Evolutionary conservation across 2,888 invertebrate genomes (phyloP), one percentile per base, ranked within the genome.

Genomic region (Ectemnius cavifrons): DNA sequence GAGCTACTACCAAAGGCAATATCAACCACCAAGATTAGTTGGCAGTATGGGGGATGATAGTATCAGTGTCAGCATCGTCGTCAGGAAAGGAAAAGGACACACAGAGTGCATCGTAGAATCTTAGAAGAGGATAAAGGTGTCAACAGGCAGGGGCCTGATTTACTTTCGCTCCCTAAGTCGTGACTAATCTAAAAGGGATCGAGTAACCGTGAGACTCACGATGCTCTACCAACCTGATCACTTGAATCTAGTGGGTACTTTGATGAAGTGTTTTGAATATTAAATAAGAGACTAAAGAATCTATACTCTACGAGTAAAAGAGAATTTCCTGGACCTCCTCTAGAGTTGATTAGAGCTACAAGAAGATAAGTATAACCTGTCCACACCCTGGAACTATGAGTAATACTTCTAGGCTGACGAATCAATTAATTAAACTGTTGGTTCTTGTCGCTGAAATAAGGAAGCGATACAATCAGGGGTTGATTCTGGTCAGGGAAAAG

Each of bases 81-180:
- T 56, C 74, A 66, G 60, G 37, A 63, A 46, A 37, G 14, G 56
- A 20, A 27, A 63, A 60, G 16, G 46, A 45, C 62, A 28, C 16
- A 14, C 49, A 4, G 8, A 4, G 8, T 4, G 11, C n/a, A 49
- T 60, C n/a, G 46, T 70, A 68, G 62, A 70, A 77, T 80, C 73
- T 70, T 66, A 76, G 73, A 64, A 65, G 60, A 6, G 63, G 71
- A 59, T 79, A 82, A 82, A 81, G 79, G 84, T 83, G 86, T 86
- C 86, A 85, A 84, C 83, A 83, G 73, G 77, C 78, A 66, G 71
- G 72, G 73, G 73, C 64, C 78, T 77, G 81, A 83, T 86, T 85
- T 85, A 86, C 87, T 87, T 84, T 87, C 85, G 81, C 84, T 85
- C 79, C 78, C 69, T 65, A 66, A 77, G 78, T 86, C 84, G 86